Evolutionary conservation across 2,113 vertebrate species (phyloP), one percentile per base, ranked within the genome.

Genomic region (Cyprinus carpio): DNA sequence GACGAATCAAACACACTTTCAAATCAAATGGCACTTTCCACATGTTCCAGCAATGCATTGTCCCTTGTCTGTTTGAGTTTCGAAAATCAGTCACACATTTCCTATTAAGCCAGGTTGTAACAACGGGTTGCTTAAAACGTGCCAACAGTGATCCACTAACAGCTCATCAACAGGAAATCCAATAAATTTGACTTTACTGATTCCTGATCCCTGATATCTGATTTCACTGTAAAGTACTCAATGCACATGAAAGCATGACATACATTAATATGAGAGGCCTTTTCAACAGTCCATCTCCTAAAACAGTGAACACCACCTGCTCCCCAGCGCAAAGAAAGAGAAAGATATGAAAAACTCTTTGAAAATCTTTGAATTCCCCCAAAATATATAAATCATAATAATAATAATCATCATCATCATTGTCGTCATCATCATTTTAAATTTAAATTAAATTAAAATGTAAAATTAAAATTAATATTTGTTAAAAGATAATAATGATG

Each of bases 241-340:
- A 43, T 25, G 15, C 82, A 84, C 72, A 49, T 20, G 49, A 82
- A 74, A 18, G 85, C 71, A 40, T 80, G 58, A 82, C 74, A 85
- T 58, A 85, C 71, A 65, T 85, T 84, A 86, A 87, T 27, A 60
- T 23, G 75, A 87, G 82, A 87, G 23, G 29, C 60, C 34, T 85
- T 27, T 75, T 54, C 78, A 69, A 49, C 60, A 72, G 69, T 31
- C 25, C 5, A 65, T 46, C n/a, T 34, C 56, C 49, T 56, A 5
- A 25, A 23, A 56, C 2, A 40, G 18, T 43, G 37, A 46, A 18
- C 60, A 65, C 15, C 84, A 86, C 67, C 82, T 84, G 82, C 82
- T 85, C 16, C 65, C 20, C 49, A 25, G 23, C 10, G 25, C 29
- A 49, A 37, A 25, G n/a, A 82, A 65, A 75, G 10, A 43, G 72